Percentiles rank a stretch among this genome's conserved stretches.
Evolutionary conservation across 2,113 vertebrate species (phyloP).

Genomic region (Hemiscyllium ocellatum): DNA sequence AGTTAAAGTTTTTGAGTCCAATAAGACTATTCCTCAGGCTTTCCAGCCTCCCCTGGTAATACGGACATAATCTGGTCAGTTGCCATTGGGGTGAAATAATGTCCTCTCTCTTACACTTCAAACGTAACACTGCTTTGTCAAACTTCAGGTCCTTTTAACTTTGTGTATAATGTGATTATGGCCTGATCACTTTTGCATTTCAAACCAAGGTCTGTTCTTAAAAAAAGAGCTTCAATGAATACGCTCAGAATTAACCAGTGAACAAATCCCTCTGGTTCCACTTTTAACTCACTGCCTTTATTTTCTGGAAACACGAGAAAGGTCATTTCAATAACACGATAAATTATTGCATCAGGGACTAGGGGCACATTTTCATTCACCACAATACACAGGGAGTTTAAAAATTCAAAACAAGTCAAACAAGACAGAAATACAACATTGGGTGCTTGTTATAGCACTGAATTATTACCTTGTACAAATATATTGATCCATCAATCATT

Average conservation of each 20-base stretch:
- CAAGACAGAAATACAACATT: neutral
- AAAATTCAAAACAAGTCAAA: neutral
- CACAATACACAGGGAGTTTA: neutral
- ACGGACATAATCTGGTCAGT: neutral
- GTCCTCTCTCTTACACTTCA: neutral
- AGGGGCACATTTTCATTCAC: neutral
- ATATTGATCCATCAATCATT: slow-evolving; percentile 23
- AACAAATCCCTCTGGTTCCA: neutral
- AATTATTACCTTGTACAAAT: neutral
- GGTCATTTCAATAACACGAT: slow-evolving; percentile 11
- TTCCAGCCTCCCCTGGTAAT: neutral
- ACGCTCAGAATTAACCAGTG: neutral
- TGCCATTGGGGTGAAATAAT: neutral
- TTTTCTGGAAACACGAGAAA: neutral
- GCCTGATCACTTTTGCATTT: neutral
- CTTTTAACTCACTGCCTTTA: neutral
- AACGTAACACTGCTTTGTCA: neutral
- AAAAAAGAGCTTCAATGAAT: neutral
- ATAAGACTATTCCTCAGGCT: no score
- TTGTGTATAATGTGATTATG: neutral
- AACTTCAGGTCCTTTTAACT: neutral
- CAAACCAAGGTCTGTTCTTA: neutral
- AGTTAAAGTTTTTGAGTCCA: no score
- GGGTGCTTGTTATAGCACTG: neutral
- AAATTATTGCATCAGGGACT: neutral